Evolutionary conservation across 2,888 invertebrate species (phyloP).

Genomic region (Dryococelus australis): DNA sequence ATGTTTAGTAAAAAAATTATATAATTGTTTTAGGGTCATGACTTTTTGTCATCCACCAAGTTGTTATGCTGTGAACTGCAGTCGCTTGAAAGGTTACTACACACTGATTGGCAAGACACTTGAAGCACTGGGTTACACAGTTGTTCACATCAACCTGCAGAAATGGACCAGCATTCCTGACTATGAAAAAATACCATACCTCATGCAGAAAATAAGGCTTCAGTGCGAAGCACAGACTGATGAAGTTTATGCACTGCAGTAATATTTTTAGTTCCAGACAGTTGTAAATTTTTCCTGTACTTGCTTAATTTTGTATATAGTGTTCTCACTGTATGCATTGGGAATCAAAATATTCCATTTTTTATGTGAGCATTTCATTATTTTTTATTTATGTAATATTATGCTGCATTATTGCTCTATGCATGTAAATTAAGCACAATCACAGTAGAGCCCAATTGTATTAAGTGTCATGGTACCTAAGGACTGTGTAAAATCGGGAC

Average conservation of each 20-base stretch:
- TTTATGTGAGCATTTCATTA: too few species aligned
- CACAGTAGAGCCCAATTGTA: too few species aligned
- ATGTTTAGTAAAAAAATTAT: too few species aligned
- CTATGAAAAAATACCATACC: conserved; percentile 69
- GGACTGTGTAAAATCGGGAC: too few species aligned
- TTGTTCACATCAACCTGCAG: conserved; percentile 63
- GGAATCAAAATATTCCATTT: too few species aligned
- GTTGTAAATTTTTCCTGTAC: neutral
- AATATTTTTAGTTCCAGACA: neutral
- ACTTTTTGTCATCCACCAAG: conserved; percentile 63
- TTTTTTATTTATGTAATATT: too few species aligned
- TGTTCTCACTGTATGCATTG: neutral
- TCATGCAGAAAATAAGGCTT: conserved; percentile 60
- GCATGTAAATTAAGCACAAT: too few species aligned
- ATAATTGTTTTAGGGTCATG: conserved; percentile 63
- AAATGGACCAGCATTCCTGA: conserved; percentile 65
- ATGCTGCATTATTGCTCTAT: too few species aligned
- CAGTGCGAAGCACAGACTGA: conserved; percentile 34
- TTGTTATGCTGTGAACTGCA: conserved; percentile 68
- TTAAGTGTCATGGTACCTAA: too few species aligned
- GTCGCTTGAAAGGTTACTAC: conserved; percentile 63
- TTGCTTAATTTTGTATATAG: neutral
- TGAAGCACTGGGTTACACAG: conserved; percentile 64
- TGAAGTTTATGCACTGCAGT: conserved; percentile 23
- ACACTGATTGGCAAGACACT: conserved; percentile 64